Evolutionary conservation across 2,888 invertebrate species (phyloP).

Genomic region (Alitta virens): DNA sequence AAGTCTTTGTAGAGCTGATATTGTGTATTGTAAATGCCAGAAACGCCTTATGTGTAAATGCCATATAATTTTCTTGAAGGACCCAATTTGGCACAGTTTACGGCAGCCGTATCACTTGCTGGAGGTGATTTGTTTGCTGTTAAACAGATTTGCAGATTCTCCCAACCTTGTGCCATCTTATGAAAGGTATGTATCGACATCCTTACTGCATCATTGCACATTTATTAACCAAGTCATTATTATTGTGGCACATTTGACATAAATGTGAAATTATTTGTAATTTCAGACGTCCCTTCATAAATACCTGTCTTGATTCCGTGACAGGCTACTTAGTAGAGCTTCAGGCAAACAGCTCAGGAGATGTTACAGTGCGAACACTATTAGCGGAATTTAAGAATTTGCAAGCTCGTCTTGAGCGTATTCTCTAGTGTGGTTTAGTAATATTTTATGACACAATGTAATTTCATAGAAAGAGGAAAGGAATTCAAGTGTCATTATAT

Average conservation of each 20-base stretch:
- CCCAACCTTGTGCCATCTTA: constrained; percentile 63
- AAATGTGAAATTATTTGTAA: constrained; percentile 24
- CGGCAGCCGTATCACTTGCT: constrained; percentile 84
- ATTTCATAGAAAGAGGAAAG: too few relatives aligned
- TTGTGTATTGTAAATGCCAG: too few relatives aligned
- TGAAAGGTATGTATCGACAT: constrained; percentile 53
- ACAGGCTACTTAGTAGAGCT: constrained; percentile 73
- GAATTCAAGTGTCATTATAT: too few relatives aligned
- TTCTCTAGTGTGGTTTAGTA: background rate
- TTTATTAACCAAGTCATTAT: background rate
- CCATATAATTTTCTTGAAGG: constrained; percentile 57
- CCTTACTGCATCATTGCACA: too few relatives aligned
- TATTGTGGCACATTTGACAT: background rate
- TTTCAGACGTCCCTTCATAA: constrained; percentile 68
- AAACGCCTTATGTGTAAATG: too few relatives aligned
- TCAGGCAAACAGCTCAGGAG: constrained; percentile 63
- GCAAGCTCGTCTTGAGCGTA: constrained; percentile 61
- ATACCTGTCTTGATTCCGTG: constrained; percentile 73
- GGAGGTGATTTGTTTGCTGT: constrained; percentile 71
- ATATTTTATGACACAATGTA: too few relatives aligned
- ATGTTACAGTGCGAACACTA: constrained; percentile 68
- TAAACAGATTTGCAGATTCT: constrained; percentile 69
- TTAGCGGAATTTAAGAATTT: constrained; percentile 64
- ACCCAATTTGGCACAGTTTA: constrained; percentile 81
- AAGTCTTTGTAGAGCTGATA: too few relatives aligned